A percentile compares a stretch with the other conserved stretches of the same genome.
These are phyloP conservation scores for Stenotaenia linearis DNA, from an alignment of 2,888 invertebrate species.

Conservation along the genomic window DNA sequence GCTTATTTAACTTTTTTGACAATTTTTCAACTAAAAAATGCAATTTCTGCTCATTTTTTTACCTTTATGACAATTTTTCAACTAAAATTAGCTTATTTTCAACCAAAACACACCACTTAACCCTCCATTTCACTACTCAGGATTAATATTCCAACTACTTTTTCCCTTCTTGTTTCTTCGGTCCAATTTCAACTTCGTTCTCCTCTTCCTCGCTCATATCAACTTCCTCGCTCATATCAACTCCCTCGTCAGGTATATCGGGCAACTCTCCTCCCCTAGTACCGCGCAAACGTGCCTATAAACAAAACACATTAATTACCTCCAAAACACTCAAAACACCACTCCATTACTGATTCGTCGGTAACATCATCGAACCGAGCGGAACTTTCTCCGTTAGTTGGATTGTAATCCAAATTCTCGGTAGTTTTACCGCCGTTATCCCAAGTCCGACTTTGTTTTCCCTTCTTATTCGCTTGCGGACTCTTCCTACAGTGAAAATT, in stretches of 20 bases:
- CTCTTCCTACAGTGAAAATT: conserved; percentile 48
- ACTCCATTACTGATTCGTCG: conserved; percentile 57
- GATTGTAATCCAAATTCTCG: conserved; percentile 61
- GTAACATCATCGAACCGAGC: conserved; percentile 52
- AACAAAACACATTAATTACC: neutral
- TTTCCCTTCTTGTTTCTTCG: conserved; percentile 42
- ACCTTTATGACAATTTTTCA: too few relatives aligned
- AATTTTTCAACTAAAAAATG: too few relatives aligned
- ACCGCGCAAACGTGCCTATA: conserved; percentile 52
- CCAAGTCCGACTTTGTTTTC: conserved; percentile 87
- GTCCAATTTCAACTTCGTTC: conserved; percentile 55
- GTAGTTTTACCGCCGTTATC: conserved; percentile 71
- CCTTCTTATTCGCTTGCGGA: conserved; percentile 56
- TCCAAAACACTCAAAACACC: too few relatives aligned
- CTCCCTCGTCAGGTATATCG: conserved; percentile 63
- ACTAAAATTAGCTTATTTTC: too few relatives aligned
- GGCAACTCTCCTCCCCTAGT: conserved; percentile 76
- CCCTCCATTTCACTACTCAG: too few relatives aligned
- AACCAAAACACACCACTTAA: too few relatives aligned
- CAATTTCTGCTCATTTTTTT: too few relatives aligned
- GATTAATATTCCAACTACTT: neutral
- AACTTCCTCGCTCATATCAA: conserved; percentile 59
- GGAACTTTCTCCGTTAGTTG: conserved; percentile 45
- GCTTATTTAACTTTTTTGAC: too few relatives aligned
- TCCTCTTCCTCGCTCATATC: conserved; percentile 54